These are phyloP conservation scores for Microdon myrmicae DNA, from an alignment of 2,888 invertebrate species.

Conservation along the genomic window DNA sequence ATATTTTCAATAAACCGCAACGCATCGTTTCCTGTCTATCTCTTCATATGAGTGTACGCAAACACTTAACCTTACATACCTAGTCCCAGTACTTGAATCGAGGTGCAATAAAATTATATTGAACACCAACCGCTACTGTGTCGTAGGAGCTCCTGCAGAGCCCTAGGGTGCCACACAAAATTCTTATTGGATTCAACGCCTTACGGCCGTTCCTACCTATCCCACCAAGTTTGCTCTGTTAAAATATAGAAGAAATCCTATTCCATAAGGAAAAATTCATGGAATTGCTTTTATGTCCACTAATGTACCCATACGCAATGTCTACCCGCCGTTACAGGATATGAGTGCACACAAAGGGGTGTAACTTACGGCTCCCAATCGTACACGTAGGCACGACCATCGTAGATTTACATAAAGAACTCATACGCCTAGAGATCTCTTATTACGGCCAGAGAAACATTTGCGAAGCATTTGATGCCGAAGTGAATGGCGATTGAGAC, in stretches of 20 bases:
- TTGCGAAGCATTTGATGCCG: no score
- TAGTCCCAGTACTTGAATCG: not conserved
- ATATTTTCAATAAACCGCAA: constrained; percentile 51
- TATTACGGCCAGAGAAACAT: no score
- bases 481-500: no score
- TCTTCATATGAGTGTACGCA: constrained; percentile 16
- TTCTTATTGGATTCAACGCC: no score
- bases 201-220: not conserved
- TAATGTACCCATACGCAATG: constrained; percentile 47
- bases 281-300: constrained; percentile 50
- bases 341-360: no score
- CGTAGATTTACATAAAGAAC: no score
- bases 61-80: constrained; percentile 10
- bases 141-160: constrained; percentile 3
- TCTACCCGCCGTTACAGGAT: constrained; percentile 31
- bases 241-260: constrained; percentile 30
- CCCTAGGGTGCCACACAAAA: constrained; percentile 5
- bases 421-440: no score
- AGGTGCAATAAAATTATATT: constrained; percentile 47
- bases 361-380: no score
- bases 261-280: constrained; percentile 30
- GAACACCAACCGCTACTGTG: constrained; percentile 31
- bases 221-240: constrained; percentile 32
- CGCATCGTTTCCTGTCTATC: constrained; percentile 32
- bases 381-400: no score